phyloP scores from a whole-genome alignment of 2,797 vertebrate species.

The Lacerta agilis region DNA sequence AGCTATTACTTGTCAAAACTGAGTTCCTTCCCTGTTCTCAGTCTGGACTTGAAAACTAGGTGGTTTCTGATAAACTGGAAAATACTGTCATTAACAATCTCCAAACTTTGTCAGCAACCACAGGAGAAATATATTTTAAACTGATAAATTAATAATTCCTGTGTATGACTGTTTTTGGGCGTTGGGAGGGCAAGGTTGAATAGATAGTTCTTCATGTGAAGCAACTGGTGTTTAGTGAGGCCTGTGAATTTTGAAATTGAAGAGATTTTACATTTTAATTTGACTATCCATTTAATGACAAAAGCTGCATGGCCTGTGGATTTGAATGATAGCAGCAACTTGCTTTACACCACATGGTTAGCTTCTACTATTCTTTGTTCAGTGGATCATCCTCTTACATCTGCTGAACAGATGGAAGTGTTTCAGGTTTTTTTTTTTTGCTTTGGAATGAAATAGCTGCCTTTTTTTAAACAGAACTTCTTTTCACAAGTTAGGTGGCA shows the following conservation, averaged over 20 bases:
- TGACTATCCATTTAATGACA: background rate
- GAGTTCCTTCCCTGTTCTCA: background rate
- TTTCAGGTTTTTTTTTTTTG: background rate
- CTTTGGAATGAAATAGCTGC: accelerated
- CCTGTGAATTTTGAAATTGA: background rate
- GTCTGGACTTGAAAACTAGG: background rate
- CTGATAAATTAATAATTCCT: background rate
- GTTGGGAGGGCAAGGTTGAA: too few relatives aligned
- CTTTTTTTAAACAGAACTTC: accelerated
- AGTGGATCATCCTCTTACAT: background rate
- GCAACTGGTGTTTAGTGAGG: background rate
- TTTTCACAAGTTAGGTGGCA: accelerated
- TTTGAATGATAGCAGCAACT: slow-evolving; percentile 1
- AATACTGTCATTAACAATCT: background rate
- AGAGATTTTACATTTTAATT: background rate
- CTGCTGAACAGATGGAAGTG: slow-evolving; percentile 1
- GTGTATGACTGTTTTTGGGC: background rate
- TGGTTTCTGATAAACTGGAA: background rate
- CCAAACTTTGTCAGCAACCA: background rate
- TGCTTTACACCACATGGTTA: background rate
- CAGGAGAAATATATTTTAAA: background rate
- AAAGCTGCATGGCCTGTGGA: background rate
- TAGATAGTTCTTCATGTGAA: background rate
- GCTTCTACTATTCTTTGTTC: accelerated
- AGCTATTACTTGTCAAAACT: background rate